Percentiles rank a stretch among this genome's conserved stretches.
Evolutionary conservation across 2,113 vertebrate species (phyloP).

Genomic region (Thomomys bottae): DNA sequence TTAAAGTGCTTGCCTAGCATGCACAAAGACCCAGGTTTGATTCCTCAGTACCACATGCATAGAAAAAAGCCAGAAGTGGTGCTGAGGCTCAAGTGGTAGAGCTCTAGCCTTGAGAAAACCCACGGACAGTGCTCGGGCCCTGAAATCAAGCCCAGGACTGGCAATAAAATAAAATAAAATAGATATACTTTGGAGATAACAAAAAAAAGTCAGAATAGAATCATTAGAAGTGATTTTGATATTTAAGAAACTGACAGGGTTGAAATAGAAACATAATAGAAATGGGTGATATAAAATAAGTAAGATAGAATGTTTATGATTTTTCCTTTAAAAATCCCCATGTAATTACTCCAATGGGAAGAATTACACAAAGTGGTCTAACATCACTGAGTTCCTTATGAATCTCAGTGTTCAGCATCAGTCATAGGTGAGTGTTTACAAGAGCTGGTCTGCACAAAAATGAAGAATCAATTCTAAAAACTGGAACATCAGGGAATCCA

Average conservation of each 20-base stretch:
- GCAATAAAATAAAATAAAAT: too few relatives aligned
- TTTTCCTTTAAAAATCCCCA: background rate
- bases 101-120: too few relatives aligned
- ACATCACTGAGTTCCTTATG: background rate
- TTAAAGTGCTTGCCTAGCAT: too few relatives aligned
- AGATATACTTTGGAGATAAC: background rate
- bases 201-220: background rate
- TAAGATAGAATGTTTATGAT: background rate
- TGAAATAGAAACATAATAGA: background rate
- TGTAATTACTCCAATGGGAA: background rate
- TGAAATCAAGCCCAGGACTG: too few relatives aligned
- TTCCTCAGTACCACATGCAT: too few relatives aligned
- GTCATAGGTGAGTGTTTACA: background rate
- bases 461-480: background rate
- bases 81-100: too few relatives aligned
- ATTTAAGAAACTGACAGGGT: background rate
- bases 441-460: background rate
- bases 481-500: background rate
- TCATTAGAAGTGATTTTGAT: background rate
- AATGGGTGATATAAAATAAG: background rate
- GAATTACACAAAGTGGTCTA: background rate
- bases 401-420: background rate
- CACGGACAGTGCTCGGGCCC: too few relatives aligned
- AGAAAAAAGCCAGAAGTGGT: too few relatives aligned
- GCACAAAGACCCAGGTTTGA: too few relatives aligned